phyloP scores from a whole-genome alignment of 2,888 invertebrate genomes.

The Luperina testacea region DNA sequence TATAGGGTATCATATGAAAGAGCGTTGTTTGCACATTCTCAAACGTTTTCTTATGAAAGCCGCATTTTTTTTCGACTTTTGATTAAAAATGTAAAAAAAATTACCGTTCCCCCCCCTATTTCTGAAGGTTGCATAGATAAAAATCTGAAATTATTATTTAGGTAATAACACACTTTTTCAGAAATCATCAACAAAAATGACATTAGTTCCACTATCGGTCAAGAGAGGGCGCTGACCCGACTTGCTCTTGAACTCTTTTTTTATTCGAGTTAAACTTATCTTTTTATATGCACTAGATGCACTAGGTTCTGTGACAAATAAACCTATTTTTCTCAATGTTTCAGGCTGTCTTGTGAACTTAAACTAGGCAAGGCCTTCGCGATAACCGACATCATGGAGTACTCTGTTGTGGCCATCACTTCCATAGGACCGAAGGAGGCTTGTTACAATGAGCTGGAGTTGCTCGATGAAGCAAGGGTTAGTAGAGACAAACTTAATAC shows the following conservation, averaged over 20 bases:
- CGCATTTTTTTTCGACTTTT: too few species aligned
- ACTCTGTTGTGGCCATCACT: conserved; percentile 78
- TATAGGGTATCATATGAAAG: too few species aligned
- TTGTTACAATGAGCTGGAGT: conserved; percentile 77
- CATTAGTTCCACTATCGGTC: too few species aligned
- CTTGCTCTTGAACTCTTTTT: neutral
- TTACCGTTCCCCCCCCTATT: too few species aligned
- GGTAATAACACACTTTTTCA: too few species aligned
- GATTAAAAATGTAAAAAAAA: too few species aligned
- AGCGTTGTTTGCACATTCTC: too few species aligned
- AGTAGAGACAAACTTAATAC: conserved; percentile 4
- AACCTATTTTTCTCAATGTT: conserved; percentile 7
- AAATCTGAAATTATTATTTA: too few species aligned
- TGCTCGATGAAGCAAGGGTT: conserved; percentile 79
- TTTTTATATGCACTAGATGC: neutral
- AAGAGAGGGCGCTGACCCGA: too few species aligned
- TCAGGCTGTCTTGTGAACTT: conserved; percentile 75
- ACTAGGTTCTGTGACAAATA: neutral
- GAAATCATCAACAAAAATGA: too few species aligned
- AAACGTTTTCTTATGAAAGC: too few species aligned
- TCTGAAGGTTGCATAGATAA: too few species aligned
- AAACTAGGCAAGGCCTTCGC: conserved; percentile 80
- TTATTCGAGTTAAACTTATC: neutral
- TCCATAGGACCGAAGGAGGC: conserved; percentile 77
- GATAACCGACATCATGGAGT: conserved; percentile 77